phyloP scores from a whole-genome alignment of 2,888 invertebrate species.

The Tachystola acroxantha region DNA sequence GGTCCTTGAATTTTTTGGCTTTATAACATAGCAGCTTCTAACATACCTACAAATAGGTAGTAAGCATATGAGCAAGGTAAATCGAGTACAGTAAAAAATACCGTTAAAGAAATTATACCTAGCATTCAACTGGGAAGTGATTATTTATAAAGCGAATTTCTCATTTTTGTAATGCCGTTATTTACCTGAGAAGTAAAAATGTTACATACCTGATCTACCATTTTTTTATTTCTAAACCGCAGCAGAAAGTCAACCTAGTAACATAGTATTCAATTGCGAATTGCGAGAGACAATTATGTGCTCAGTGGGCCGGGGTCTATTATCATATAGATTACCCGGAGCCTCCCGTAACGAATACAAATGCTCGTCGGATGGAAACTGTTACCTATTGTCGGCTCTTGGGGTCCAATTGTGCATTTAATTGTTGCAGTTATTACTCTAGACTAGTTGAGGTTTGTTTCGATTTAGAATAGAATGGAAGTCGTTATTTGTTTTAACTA shows the following conservation, averaged over 20 bases:
- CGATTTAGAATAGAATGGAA: no score
- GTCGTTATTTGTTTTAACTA: no score
- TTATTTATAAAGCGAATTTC: neutral
- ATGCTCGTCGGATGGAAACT: constrained; percentile 6
- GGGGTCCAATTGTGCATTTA: constrained; percentile 1
- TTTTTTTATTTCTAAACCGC: constrained; percentile 1
- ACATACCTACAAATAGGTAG: no score
- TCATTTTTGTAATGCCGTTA: neutral
- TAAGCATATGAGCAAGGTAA: no score
- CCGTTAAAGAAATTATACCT: neutral
- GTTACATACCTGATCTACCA: no score
- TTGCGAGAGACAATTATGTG: constrained; percentile 13
- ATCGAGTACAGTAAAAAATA: no score
- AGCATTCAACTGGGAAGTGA: neutral
- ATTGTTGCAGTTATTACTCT: constrained; percentile 1
- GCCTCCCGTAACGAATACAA: constrained; percentile 12
- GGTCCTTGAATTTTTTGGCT: no score
- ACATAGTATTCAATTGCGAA: constrained; percentile 13
- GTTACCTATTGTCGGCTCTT: constrained; percentile 7
- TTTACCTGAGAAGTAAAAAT: neutral
- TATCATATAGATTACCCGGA: constrained; percentile 14
- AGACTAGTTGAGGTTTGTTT: no score
- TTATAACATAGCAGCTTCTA: no score
- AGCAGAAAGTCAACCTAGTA: neutral
- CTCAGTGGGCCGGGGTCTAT: constrained; percentile 9